Base-by-base conservation (phyloP, 1,140 invertebrate species). In the Propsilocerus akamusi region DNA sequence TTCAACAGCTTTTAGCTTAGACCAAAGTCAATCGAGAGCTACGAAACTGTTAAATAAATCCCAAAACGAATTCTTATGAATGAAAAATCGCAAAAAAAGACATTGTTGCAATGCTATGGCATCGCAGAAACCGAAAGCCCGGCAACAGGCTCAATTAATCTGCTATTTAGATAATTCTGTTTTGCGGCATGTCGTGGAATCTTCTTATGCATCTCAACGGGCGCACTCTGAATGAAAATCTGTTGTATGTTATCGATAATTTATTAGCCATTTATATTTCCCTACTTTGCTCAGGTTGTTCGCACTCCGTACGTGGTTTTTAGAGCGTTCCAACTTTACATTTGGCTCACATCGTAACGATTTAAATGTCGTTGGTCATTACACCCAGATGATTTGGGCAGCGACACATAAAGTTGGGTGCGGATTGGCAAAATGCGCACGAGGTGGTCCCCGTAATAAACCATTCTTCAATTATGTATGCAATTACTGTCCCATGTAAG, bases 371-470 rank as follows among this genome's bases (percentile, higher is more conserved):
- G 71, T 86, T 10, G 84, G 84, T 0, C 85, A 88, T 65, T 89
- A 87, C 58, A 86, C 84, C 0, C 84, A 88, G 65, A 74, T 88
- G 73, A 82, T 84, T 22, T 89, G 85, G 85, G 81, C 83, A 17
- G 72, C 78, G 4, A 78, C 76, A 7, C 83, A 87, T 60, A 72
- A 79, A 57, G 72, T 88, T 12, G 85, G 85, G 10, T 89, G 85
- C 58, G 84, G 83, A 0, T 72, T 83, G 54, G 72, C 79, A 7
- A 73, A 78, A 54, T 89, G 85, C 56, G 57, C 59, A n/a, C 53
- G 60, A 26, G 70, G 71, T 17, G 70, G 64, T 11, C 74, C 71
- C 20, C 71, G 71, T 56, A 75, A 75, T 32, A 68, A 66, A 49
- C 71, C 75, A 4, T 87, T 78, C 63, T 87, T 75, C 64, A 85